phyloP scores from a whole-genome alignment of 2,113 vertebrate genomes.

The Cyanoliseus patagonus region DNA sequence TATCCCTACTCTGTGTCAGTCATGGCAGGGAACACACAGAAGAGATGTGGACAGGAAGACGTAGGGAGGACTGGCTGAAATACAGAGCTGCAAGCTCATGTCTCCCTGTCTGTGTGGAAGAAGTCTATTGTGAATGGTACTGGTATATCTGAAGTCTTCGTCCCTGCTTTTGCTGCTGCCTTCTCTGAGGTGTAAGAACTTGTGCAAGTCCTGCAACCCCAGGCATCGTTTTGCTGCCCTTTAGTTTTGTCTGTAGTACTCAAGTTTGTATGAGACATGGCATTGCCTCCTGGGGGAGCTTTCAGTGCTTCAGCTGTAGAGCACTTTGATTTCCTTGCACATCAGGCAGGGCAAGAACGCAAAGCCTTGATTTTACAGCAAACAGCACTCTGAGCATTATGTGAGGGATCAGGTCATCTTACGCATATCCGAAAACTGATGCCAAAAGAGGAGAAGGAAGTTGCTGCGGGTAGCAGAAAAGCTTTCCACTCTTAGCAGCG shows the following conservation, averaged over 20 bases:
- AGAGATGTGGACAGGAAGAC: neutral
- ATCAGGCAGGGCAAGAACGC: neutral
- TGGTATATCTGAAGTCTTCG: neutral
- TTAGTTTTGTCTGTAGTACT: neutral
- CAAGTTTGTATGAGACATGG: neutral
- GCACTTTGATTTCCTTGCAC: neutral
- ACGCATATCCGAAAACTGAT: neutral
- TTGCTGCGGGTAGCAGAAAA: neutral
- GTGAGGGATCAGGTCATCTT: neutral
- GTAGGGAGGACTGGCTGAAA: neutral
- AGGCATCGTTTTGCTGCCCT: neutral
- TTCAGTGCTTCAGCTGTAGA: neutral
- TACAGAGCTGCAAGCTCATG: fast-evolving
- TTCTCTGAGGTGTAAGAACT: neutral
- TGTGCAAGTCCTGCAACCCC: neutral
- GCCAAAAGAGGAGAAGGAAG: neutral
- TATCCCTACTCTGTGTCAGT: neutral
- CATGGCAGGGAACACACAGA: neutral
- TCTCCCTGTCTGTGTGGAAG: neutral
- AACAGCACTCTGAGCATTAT: neutral
- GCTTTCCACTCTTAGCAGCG: neutral
- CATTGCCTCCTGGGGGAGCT: neutral
- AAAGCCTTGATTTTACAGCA: slow-evolving; percentile 9
- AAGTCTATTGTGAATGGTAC: neutral
- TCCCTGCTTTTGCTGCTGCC: neutral